These are phyloP conservation scores for Todiramphus chloris DNA, from an alignment of 2,113 vertebrate species.

Conservation along the genomic window DNA sequence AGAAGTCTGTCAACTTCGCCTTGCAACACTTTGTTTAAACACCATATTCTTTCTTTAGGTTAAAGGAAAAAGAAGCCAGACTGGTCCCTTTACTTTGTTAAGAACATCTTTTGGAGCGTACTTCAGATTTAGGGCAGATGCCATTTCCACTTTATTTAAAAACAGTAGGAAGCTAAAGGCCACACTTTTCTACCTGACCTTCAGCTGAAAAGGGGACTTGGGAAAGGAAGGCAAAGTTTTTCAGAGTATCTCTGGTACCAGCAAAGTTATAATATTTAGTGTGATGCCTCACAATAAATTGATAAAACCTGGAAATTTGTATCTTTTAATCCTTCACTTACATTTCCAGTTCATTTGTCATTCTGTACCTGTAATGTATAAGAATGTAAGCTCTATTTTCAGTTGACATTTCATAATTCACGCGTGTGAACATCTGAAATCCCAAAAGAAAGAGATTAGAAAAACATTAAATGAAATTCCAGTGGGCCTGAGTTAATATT, in stretches of 20 bases:
- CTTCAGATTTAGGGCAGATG: neutral
- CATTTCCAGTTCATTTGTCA: neutral
- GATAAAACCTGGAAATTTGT: neutral
- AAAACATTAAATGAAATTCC: constrained; percentile 40
- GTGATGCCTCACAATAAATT: neutral
- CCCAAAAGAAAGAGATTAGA: neutral
- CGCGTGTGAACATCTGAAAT: neutral
- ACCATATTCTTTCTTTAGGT: neutral
- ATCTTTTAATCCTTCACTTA: neutral
- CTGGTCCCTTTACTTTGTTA: neutral
- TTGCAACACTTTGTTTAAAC: neutral
- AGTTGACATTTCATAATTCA: constrained; percentile 25
- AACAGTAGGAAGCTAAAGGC: neutral
- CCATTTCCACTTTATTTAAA: constrained; percentile 13
- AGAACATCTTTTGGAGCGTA: neutral
- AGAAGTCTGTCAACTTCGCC: neutral
- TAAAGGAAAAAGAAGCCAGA: neutral
- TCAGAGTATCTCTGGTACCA: neutral
- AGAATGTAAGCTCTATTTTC: neutral
- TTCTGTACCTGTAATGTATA: neutral
- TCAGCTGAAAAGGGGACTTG: neutral
- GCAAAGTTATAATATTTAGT: neutral
- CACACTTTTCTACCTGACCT: neutral
- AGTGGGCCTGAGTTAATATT: constrained; percentile 8
- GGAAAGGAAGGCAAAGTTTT: neutral